Evolutionary conservation across 1,140 invertebrate species (phyloP).

Genomic region (Drosophila truncata): DNA sequence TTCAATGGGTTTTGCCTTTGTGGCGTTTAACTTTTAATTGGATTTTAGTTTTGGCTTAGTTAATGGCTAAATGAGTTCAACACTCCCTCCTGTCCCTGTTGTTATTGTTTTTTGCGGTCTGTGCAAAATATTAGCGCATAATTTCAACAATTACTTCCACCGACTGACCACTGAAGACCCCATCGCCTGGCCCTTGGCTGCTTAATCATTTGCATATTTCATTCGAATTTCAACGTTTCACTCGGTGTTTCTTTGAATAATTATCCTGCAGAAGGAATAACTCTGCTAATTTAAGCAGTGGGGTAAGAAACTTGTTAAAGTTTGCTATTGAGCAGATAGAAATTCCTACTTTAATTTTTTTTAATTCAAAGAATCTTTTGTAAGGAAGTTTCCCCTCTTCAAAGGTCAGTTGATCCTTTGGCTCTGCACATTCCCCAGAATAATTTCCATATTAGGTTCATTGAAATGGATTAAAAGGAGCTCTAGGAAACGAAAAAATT

Average conservation of each 20-base stretch:
- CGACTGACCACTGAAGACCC: constrained; percentile 44
- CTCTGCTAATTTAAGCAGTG: neutral
- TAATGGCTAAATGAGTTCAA: constrained; percentile 44
- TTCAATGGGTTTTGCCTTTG: constrained; percentile 45
- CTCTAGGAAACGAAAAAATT: constrained; percentile 49
- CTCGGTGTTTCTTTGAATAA: constrained; percentile 25
- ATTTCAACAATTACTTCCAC: constrained; percentile 70
- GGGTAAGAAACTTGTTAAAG: neutral
- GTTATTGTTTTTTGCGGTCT: constrained; percentile 9
- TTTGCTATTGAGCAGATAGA: neutral
- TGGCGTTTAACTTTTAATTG: constrained; percentile 78
- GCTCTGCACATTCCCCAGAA: constrained; percentile 40
- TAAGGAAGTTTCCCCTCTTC: neutral
- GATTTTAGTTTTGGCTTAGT: constrained; percentile 64
- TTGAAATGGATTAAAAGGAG: constrained; percentile 59
- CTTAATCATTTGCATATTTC: constrained; percentile 68
- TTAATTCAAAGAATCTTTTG: constrained; percentile 14
- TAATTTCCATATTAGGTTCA: constrained; percentile 68
- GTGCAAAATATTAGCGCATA: constrained; percentile 65
- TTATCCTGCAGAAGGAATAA: constrained; percentile 21
- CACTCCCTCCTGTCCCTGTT: constrained; percentile 5
- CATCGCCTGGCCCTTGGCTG: neutral
- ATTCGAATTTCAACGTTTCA: constrained; percentile 49
- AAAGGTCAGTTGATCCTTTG: constrained; percentile 1
- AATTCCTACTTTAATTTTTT: constrained; percentile 9